Evolutionary conservation across 30 jellyfish, hydroid and myxozoan species (phyloP).

Genomic region (Aurelia coerulea): DNA sequence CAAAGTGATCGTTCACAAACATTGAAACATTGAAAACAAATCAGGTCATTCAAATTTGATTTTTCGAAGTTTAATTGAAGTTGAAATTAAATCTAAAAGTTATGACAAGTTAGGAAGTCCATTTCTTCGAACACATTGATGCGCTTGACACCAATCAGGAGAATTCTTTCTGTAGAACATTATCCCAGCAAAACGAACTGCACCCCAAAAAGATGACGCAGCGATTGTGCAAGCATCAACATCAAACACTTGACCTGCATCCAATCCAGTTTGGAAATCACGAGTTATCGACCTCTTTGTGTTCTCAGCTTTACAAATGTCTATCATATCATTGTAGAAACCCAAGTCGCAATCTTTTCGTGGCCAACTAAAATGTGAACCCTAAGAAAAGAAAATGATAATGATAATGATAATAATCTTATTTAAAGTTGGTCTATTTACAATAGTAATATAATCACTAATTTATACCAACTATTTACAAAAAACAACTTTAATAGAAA

Average conservation of each 20-base stretch:
- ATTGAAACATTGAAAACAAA: background rate
- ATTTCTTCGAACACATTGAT: constrained; percentile 27
- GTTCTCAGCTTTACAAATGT: constrained; percentile 17
- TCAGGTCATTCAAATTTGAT: background rate
- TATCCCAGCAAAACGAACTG: constrained; percentile 46
- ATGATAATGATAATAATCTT: too few relatives aligned
- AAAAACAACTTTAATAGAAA: too few relatives aligned
- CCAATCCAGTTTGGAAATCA: background rate
- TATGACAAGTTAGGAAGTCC: constrained; percentile 38
- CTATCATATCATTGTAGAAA: constrained; percentile 35
- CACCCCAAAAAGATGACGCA: constrained; percentile 29
- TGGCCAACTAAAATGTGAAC: constrained; percentile 40
- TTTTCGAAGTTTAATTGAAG: background rate
- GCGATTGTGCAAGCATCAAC: constrained; percentile 40
- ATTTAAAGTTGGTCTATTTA: too few relatives aligned
- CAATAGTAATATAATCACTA: too few relatives aligned
- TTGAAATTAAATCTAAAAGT: background rate
- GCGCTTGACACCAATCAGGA: constrained; percentile 35
- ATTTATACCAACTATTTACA: too few relatives aligned
- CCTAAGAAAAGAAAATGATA: background rate
- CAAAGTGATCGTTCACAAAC: too few relatives aligned
- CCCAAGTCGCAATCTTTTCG: constrained; percentile 45
- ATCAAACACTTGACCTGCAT: background rate
- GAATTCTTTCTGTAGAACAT: constrained; percentile 38
- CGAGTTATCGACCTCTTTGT: background rate